Evolutionary conservation across 2,888 invertebrate species (phyloP), one percentile per base, ranked within the genome.

Genomic region (Ochropleura plecta): DNA sequence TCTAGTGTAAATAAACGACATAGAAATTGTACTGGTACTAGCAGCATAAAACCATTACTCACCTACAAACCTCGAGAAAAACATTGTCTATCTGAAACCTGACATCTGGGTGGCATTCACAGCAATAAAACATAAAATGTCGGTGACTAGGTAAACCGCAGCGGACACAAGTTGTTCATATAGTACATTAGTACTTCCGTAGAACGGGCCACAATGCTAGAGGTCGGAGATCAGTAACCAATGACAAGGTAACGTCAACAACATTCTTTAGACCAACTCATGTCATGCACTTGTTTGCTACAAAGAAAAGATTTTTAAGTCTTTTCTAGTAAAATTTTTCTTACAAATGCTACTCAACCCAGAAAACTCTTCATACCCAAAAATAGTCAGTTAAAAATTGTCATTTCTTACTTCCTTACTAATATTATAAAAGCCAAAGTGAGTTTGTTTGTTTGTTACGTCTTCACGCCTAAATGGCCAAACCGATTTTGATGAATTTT

Each of bases 121-220:
- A 59, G 51, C 51, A 63, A 53, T 82, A 82, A 81, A 71, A 60
- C 42, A 64, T 12, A 79, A 60, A 73, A 79, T 79, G 73, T 83
- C 73, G 48, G 65, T 83, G 69, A 73, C 20, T 66, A 62, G 51
- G 83, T 73, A 73, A 82, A 69, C 79, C 79, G 12, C 79, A 73
- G 42, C 8, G 46, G 40, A 44, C 8, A 82, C 78, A 40, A 55
- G 63, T 49, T 70, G 40, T 55, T 64, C 62, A n/a, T 20, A 30
- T 48, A 3, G 1, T 5, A 48, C 46, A 30, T 6, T 8, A 48
- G 46, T 48, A 48, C 46, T 10, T 48, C 12, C 12, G 46, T 49
- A 46, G 40, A 5, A 42, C 20, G 0, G 7, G 12, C 44, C 40
- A 82, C 65, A 66, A 69, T 69, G 55, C 59, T 12, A 18, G 12